Conservation (phyloP, 2,797 vertebrate genomes). For the Merluccius polli region DNA sequence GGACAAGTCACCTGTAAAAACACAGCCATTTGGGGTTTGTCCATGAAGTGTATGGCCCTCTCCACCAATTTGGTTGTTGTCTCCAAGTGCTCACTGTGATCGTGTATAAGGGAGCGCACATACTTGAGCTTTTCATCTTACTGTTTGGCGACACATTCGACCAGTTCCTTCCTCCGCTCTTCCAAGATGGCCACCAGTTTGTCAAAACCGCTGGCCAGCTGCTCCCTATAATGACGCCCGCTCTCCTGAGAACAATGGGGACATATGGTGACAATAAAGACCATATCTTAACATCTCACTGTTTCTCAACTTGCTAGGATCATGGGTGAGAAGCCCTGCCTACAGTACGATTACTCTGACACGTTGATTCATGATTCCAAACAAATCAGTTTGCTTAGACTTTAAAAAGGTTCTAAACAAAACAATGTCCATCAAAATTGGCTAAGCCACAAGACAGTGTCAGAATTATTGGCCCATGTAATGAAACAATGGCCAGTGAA, state of each 20-base stretch:
- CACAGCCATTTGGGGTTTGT: slow-evolving; percentile 82
- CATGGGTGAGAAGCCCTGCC: too few species aligned
- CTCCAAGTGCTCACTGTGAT: slow-evolving; percentile 81
- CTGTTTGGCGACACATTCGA: slow-evolving; percentile 72
- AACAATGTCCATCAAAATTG: too few species aligned
- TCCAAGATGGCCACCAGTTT: slow-evolving; percentile 79
- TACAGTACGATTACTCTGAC: too few species aligned
- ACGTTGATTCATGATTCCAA: too few species aligned
- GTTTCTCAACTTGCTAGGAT: too few species aligned
- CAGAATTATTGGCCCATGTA: too few species aligned
- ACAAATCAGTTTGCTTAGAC: too few species aligned
- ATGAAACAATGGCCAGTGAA: too few species aligned
- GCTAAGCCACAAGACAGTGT: too few species aligned
- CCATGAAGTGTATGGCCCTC: slow-evolving; percentile 83
- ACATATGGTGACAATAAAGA: too few species aligned
- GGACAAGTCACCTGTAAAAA: slow-evolving; percentile 84
- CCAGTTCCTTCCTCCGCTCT: slow-evolving; percentile 82
- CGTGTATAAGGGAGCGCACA: slow-evolving; percentile 76
- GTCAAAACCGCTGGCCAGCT: slow-evolving; percentile 74
- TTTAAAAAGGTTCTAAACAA: too few species aligned
- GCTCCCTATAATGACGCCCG: slow-evolving; percentile 74
- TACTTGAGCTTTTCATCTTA: slow-evolving; percentile 80
- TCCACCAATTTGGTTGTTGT: slow-evolving; percentile 82
- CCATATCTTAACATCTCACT: too few species aligned
- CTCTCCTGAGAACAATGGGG: slow-evolving; percentile 76